A percentile compares a stretch with the other conserved stretches of the same genome.
phyloP scores from a whole-genome alignment of 2,113 vertebrate genomes.

The Triplophysa tibetana region DNA sequence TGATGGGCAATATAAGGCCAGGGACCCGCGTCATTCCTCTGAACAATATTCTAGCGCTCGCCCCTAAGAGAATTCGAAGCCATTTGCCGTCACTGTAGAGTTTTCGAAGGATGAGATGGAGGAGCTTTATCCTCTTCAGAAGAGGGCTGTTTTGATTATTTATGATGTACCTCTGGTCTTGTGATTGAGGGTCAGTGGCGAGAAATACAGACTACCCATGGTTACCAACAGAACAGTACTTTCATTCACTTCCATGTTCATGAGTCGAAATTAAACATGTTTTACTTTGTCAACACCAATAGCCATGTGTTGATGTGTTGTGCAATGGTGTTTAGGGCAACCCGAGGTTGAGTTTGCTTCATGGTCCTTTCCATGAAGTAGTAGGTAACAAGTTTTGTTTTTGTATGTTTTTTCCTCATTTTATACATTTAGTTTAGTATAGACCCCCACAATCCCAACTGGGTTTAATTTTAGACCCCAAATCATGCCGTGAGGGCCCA shows the following conservation, averaged over 20 bases:
- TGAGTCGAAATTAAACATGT: no score
- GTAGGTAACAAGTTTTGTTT: constrained; percentile 1
- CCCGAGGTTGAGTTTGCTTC: no score
- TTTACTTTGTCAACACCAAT: no score
- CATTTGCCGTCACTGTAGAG: neutral
- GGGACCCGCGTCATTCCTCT: neutral
- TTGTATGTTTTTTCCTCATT: neutral
- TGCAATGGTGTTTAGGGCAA: no score
- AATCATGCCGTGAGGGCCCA: neutral
- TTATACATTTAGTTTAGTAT: neutral
- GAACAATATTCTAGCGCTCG: neutral
- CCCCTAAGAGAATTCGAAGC: neutral
- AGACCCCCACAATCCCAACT: neutral
- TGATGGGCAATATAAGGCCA: constrained; percentile 16
- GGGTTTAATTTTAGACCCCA: constrained; percentile 6
- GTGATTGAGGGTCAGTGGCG: neutral
- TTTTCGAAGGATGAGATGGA: neutral
- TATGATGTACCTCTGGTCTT: neutral
- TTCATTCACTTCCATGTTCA: no score
- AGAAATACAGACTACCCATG: neutral
- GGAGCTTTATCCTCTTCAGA: neutral
- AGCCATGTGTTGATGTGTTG: no score
- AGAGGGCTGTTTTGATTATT: neutral
- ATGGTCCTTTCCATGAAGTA: neutral
- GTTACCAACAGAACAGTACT: neutral